These are phyloP conservation scores for Tiliacea citrago DNA, from an alignment of 2,888 invertebrate species.

Conservation along the genomic window DNA sequence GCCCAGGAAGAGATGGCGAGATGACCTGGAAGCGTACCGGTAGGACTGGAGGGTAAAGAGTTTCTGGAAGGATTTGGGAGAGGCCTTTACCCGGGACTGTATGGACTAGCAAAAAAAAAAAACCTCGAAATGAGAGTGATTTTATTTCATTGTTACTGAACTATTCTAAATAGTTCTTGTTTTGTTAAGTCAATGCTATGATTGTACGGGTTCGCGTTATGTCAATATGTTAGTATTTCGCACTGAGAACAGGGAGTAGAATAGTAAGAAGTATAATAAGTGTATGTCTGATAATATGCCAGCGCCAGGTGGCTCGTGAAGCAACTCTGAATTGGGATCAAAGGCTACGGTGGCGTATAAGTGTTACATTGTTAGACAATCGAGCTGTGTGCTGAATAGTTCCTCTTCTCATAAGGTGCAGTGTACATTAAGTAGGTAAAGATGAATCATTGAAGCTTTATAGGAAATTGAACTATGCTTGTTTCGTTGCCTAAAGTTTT, in stretches of 20 bases:
- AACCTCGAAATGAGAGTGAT: not conserved
- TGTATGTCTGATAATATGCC: constrained; percentile 46
- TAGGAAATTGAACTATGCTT: not conserved
- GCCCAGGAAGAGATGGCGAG: too few species aligned
- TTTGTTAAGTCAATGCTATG: not conserved
- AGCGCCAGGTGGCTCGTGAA: constrained; percentile 45
- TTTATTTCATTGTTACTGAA: not conserved
- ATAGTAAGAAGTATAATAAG: constrained; percentile 23
- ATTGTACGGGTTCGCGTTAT: not conserved
- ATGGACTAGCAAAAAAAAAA: too few species aligned
- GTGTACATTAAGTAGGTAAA: not conserved
- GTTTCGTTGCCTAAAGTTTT: too few species aligned
- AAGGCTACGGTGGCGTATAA: constrained; percentile 50
- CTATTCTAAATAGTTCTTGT: not conserved
- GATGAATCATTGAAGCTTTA: constrained; percentile 1
- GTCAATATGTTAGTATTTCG: not conserved
- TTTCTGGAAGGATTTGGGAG: too few species aligned
- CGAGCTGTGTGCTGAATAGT: constrained; percentile 32
- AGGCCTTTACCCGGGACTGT: too few species aligned
- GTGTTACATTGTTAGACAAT: constrained; percentile 59
- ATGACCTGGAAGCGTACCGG: too few species aligned
- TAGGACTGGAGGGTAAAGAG: too few species aligned
- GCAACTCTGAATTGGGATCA: constrained; percentile 58
- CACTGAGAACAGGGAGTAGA: constrained; percentile 1
- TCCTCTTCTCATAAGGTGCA: constrained; percentile 30